Percentiles rank a stretch among this genome's conserved stretches.
Evolutionary conservation across 2,888 invertebrate species (phyloP).

Genomic region (Protophormia terraenovae): DNA sequence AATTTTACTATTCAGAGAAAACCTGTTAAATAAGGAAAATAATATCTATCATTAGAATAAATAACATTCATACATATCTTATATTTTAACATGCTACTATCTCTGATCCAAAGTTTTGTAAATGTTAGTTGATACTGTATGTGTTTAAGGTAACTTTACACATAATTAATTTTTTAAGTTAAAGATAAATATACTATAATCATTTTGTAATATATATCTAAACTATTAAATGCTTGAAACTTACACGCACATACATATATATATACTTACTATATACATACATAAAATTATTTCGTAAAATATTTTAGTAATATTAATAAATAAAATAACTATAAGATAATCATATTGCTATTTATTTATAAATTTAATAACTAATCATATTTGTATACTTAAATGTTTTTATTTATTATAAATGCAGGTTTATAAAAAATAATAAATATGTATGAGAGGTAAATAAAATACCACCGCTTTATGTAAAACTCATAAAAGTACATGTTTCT

Average conservation of each 20-base stretch:
- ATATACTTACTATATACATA: not conserved
- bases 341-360: not conserved
- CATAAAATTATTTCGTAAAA: not conserved
- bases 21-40: too few species aligned
- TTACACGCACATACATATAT: not conserved
- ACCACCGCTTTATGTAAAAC: slow-evolving; percentile 81
- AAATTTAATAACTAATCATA: not conserved
- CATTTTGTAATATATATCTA: not conserved
- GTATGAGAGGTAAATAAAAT: slow-evolving; percentile 79
- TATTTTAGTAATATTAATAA: not conserved
- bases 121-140: too few species aligned
- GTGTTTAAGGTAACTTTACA: too few species aligned
- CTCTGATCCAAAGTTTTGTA: too few species aligned
- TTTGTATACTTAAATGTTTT: slow-evolving; percentile 39
- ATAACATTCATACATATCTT: too few species aligned
- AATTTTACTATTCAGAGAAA: too few species aligned
- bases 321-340: not conserved
- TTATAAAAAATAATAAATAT: slow-evolving; percentile 62
- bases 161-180: too few species aligned
- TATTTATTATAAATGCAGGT: slow-evolving; percentile 42
- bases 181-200: not conserved
- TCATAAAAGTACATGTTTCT: slow-evolving; percentile 7
- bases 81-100: too few species aligned
- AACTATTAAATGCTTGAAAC: not conserved
- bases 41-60: too few species aligned